phyloP scores from a whole-genome alignment of 2,797 vertebrate species.

The Anas flavirostris region DNA sequence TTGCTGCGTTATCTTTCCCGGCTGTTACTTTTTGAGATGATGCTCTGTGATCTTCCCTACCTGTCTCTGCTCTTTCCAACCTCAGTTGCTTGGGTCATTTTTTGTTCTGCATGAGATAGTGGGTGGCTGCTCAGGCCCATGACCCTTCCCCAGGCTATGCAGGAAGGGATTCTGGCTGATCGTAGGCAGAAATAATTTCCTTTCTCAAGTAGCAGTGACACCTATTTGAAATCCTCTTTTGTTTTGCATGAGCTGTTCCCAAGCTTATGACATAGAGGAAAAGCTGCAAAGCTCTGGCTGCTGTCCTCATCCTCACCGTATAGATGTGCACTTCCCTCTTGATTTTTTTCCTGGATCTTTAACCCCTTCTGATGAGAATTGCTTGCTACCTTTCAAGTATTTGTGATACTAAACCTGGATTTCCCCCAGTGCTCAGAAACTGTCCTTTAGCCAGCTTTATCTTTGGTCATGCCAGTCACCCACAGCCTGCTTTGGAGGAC shows the following conservation, averaged over 20 bases:
- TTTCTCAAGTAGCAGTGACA: not conserved
- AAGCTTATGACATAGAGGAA: not conserved
- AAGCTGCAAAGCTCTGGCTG: not conserved
- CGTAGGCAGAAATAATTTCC: not conserved
- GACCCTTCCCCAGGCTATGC: not conserved
- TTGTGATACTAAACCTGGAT: not conserved
- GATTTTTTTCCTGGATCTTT: not conserved
- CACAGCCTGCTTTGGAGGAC: not conserved
- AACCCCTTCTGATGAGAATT: not conserved
- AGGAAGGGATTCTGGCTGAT: not conserved
- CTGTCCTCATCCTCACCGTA: not conserved
- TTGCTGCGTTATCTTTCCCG: conserved; percentile 20
- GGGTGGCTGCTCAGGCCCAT: not conserved
- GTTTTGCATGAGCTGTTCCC: not conserved
- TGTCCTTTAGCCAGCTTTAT: not conserved
- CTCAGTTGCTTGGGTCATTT: not conserved
- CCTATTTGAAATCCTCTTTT: not conserved
- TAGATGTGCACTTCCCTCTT: not conserved
- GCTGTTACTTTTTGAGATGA: conserved; percentile 1
- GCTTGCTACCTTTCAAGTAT: not conserved
- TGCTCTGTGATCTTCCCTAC: not conserved
- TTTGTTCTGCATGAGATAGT: not conserved
- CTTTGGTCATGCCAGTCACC: not conserved
- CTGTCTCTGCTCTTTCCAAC: not conserved
- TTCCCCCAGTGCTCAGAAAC: not conserved